Evolutionary conservation across 2,888 invertebrate genomes (phyloP).

Genomic region (Orchesella flavescens): DNA sequence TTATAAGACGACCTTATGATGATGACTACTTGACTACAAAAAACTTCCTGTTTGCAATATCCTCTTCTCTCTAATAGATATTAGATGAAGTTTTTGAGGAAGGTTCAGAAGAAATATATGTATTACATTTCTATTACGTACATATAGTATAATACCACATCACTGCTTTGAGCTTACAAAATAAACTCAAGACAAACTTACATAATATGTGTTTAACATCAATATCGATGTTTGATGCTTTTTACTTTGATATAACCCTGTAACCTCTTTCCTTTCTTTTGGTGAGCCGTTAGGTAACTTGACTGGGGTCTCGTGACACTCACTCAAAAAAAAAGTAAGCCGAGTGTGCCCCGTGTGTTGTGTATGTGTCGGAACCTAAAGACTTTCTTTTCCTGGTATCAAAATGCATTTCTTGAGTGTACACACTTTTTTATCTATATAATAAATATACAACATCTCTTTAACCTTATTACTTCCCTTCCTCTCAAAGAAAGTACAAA

Average conservation of each 20-base stretch:
- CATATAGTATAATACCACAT: too few relatives aligned
- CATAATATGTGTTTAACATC: background rate
- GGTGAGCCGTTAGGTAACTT: slow-evolving; percentile 17
- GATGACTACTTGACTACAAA: too few relatives aligned
- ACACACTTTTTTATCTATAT: background rate
- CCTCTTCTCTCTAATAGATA: too few relatives aligned
- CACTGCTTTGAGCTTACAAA: background rate
- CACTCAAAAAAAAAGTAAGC: background rate
- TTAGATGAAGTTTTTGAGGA: background rate
- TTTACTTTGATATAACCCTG: slow-evolving; percentile 19
- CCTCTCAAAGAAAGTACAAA: background rate
- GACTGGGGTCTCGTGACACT: slow-evolving; percentile 32
- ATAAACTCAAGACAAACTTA: background rate
- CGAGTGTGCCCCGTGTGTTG: slow-evolving; percentile 2
- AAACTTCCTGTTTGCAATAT: too few relatives aligned
- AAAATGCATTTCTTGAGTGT: slow-evolving; percentile 8
- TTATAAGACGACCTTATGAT: too few relatives aligned
- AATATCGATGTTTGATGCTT: slow-evolving; percentile 7
- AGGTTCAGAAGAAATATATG: background rate
- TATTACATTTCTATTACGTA: too few relatives aligned
- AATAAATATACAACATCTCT: background rate
- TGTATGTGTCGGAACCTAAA: background rate
- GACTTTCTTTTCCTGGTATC: slow-evolving; percentile 4
- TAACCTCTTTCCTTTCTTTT: slow-evolving; percentile 24
- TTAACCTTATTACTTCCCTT: background rate